These are phyloP conservation scores for Mycetomoellerius zeteki DNA, from an alignment of 1,140 invertebrate genomes.

Conservation along the genomic window DNA sequence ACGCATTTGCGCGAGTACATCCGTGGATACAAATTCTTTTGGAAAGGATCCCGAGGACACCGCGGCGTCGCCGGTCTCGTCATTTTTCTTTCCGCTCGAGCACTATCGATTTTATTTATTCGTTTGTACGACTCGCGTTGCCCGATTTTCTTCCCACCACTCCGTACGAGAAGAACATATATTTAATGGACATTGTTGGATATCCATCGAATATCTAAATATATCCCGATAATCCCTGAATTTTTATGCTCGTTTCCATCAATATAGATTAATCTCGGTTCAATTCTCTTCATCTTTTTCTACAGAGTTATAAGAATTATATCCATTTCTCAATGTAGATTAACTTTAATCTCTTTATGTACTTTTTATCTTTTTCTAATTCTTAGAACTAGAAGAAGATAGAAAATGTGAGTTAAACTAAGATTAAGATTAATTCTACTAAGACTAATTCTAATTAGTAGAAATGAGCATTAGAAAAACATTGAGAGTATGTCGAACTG, in stretches of 20 bases:
- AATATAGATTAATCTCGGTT: no score
- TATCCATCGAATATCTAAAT: neutral
- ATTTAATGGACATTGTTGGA: neutral
- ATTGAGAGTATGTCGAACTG: no score
- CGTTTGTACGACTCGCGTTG: neutral
- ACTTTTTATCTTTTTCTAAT: no score
- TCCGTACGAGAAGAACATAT: neutral
- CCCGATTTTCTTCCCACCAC: neutral
- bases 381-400: no score
- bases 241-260: neutral
- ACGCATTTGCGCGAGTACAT: conserved; percentile 9
- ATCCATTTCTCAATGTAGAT: no score
- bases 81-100: conserved; percentile 10
- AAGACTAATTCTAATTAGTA: no score
- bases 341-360: no score
- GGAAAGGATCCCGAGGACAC: neutral
- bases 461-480: no score
- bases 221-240: neutral
- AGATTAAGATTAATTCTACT: no score
- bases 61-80: conserved; percentile 4
- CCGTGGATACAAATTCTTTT: neutral
- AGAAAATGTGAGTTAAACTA: no score
- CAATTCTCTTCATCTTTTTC: no score
- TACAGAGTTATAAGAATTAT: no score
- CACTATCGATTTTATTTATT: conserved; percentile 48